phyloP scores from a whole-genome alignment of 2,113 vertebrate species.

The Sapajus apella region DNA sequence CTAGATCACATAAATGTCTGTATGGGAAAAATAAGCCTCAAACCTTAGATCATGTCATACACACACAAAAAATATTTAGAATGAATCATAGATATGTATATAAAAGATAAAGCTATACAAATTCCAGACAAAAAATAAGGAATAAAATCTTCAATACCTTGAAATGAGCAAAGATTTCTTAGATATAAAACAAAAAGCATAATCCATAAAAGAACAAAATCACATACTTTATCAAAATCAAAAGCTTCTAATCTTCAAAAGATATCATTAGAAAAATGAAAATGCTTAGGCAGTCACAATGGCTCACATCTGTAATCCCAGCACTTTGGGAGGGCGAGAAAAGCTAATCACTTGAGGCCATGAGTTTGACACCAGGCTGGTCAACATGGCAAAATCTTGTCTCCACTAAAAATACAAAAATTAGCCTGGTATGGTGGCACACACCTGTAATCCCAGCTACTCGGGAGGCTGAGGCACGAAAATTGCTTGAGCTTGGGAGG shows the following conservation, averaged over 20 bases:
- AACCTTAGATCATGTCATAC: neutral
- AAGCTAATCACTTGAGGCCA: too few species aligned
- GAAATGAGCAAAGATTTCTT: constrained; percentile 1
- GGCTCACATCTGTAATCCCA: too few species aligned
- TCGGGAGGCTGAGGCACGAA: too few species aligned
- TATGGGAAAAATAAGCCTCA: neutral
- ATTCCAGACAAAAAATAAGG: neutral
- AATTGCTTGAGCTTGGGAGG: too few species aligned
- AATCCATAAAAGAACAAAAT: neutral
- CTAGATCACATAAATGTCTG: neutral
- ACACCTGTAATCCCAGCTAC: too few species aligned
- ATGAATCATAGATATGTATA: neutral
- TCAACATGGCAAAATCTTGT: too few species aligned
- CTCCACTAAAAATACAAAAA: too few species aligned
- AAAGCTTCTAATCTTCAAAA: neutral
- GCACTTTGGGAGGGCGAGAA: too few species aligned
- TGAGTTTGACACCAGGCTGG: too few species aligned
- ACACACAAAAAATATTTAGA: neutral
- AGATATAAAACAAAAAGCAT: neutral
- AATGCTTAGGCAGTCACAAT: neutral
- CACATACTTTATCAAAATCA: neutral
- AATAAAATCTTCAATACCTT: neutral
- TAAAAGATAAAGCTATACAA: constrained; percentile 26
- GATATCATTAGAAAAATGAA: neutral
- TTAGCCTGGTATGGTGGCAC: too few species aligned